A percentile compares a stretch with the other conserved stretches of the same genome.
These are phyloP conservation scores for Erebia epiphron DNA, from an alignment of 2,888 invertebrate species.

Conservation along the genomic window DNA sequence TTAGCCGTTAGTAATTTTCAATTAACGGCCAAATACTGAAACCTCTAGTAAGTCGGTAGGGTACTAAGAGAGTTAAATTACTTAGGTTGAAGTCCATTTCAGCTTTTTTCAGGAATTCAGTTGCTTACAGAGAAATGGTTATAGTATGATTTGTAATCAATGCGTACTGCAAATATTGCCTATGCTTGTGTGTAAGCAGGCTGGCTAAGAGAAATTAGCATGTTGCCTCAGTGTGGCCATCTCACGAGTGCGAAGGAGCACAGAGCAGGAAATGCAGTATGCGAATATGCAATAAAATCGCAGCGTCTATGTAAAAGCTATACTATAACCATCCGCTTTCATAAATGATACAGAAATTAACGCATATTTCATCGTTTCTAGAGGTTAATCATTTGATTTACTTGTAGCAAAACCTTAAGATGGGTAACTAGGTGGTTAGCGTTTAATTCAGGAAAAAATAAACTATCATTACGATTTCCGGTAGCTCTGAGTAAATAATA, in stretches of 20 bases:
- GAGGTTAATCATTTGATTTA: too few species aligned
- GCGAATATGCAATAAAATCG: neutral
- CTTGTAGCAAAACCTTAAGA: too few species aligned
- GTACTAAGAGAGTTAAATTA: too few species aligned
- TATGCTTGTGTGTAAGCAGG: constrained; percentile 40
- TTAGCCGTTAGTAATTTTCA: too few species aligned
- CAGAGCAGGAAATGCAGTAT: constrained; percentile 32
- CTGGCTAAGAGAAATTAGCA: constrained; percentile 72
- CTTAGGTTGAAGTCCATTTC: too few species aligned
- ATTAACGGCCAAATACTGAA: too few species aligned
- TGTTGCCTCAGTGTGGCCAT: constrained; percentile 59
- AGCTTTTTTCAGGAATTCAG: constrained; percentile 8
- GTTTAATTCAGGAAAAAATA: too few species aligned
- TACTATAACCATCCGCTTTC: too few species aligned
- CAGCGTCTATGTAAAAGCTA: neutral
- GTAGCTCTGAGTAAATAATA: too few species aligned
- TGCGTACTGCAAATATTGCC: constrained; percentile 34
- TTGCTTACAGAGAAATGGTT: constrained; percentile 12
- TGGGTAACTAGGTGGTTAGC: too few species aligned
- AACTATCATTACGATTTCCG: too few species aligned
- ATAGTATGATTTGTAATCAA: constrained; percentile 29
- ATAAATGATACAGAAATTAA: neutral
- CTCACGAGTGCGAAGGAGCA: constrained; percentile 42
- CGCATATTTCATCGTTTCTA: neutral
- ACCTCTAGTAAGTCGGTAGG: too few species aligned